Percentiles rank a stretch among this genome's conserved stretches.
Conservation (phyloP, 2,888 invertebrate genomes). For the Eledona agricola region DNA sequence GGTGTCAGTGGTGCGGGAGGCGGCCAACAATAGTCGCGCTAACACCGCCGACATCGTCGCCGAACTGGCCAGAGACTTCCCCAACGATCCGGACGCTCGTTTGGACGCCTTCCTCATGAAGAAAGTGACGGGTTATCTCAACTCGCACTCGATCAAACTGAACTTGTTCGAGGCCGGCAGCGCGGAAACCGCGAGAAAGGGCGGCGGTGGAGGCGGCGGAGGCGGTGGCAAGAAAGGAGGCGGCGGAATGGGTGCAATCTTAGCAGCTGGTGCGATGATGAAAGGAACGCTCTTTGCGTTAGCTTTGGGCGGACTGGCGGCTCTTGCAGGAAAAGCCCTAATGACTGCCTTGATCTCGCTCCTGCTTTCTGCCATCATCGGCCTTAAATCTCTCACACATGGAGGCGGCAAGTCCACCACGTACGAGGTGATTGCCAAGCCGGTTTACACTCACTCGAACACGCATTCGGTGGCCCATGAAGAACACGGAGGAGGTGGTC, state of each 20-base stretch:
- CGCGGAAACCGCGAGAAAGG: conserved; percentile 58
- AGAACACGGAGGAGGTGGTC: conserved; percentile 61
- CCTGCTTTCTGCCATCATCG: conserved; percentile 76
- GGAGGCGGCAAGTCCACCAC: conserved; percentile 75
- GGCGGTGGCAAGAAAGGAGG: conserved; percentile 63
- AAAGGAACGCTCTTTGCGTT: conserved; percentile 77
- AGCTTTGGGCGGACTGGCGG: conserved; percentile 75
- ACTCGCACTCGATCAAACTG: conserved; percentile 77
- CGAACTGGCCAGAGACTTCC: conserved; percentile 78
- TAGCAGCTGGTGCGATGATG: conserved; percentile 66
- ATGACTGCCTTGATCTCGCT: conserved; percentile 82
- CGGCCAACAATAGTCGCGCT: conserved; percentile 59
- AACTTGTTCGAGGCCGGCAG: conserved; percentile 66
- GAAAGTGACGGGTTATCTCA: conserved; percentile 75
- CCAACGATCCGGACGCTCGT: conserved; percentile 78
- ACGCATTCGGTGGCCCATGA: conserved; percentile 71
- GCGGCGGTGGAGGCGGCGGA: conserved; percentile 61
- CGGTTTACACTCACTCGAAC: conserved; percentile 74
- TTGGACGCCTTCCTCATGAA: conserved; percentile 79
- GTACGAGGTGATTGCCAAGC: conserved; percentile 83
- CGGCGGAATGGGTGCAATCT: conserved; percentile 63
- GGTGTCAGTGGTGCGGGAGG: conserved; percentile 76
- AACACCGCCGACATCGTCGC: conserved; percentile 76
- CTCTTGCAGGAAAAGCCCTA: conserved; percentile 82
- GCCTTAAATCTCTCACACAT: conserved; percentile 73